Base-by-base conservation (phyloP, 1,140 invertebrate genomes). In the Papilio glaucus region DNA sequence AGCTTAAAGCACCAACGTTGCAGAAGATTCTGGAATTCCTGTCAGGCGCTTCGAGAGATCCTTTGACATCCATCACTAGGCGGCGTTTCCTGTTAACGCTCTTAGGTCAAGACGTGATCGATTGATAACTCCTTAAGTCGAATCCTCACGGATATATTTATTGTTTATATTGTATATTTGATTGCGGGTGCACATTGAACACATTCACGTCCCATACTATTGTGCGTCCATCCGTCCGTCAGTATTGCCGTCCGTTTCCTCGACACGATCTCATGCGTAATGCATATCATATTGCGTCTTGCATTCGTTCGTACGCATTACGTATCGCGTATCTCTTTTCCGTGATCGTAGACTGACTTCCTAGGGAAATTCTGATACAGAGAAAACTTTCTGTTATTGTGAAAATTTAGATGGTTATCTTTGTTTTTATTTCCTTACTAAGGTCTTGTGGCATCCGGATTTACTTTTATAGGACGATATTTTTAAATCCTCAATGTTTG, bases 181-280 rank as follows among this genome's bases (percentile, higher is more conserved):
- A 62, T 29, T 63, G 60, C 42, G 21, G 26, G 10, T 60, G 18
- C 68, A 33, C 29, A 37, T 71, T 33, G 49, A 15, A 68, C 63
- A 61, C 62, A 70, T 57, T 63, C n/a, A 70, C 72, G 13, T 70
- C 49, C 33, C 39, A 57, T 18, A 72, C 42, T 45, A 73, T 70
- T 75, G 77, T 72, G 49, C 53, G 39, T 73, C 73, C 77, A 73
- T 75, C 77, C 74, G 77, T 78, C 67, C 62, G 62, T 39, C 62
- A 39, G 62, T 65, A 37, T 18, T 38, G n/a, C 62, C 74, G 60
- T 76, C 74, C 74, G 71, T 60, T 76, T 76, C 63, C 74, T 76
- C 37, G 65, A 18, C 74, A 72, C 65, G 74, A 73, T 33, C 65
- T 77, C 73, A 77, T 80, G 72, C 38, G 45, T 71, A 77, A 76